phyloP scores from a whole-genome alignment of 2,888 invertebrate species.

The Polymixis flavicincta region DNA sequence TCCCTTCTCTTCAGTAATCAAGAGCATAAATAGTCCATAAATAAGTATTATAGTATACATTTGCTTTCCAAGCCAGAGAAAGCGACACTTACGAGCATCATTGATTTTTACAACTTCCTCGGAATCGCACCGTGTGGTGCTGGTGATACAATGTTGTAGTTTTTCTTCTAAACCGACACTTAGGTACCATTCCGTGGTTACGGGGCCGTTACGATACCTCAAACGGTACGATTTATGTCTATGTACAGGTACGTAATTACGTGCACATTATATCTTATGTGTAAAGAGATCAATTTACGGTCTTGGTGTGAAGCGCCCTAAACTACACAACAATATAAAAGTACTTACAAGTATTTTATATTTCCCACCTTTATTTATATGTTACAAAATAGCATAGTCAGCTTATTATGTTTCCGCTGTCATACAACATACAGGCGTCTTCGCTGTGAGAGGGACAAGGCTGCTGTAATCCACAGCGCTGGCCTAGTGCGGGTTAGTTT shows the following conservation, averaged over 20 bases:
- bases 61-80: conserved; percentile 19
- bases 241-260: not conserved
- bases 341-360: not conserved
- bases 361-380: not conserved
- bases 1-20: not conserved
- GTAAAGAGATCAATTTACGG: not conserved
- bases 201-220: conserved; percentile 3
- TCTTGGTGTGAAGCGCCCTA: not conserved
- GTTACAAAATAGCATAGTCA: not conserved
- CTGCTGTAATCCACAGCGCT: not conserved
- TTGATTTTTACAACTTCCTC: conserved; percentile 60
- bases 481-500: not conserved
- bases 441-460: not conserved
- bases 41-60: conserved; percentile 13
- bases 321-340: not conserved
- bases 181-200: conserved; percentile 11
- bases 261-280: not conserved
- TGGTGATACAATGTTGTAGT: conserved; percentile 12
- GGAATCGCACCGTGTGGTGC: conserved; percentile 4
- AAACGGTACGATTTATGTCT: not conserved
- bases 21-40: conserved; percentile 13
- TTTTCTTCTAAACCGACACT: conserved; percentile 5
- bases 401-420: not conserved
- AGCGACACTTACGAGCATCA: conserved; percentile 44
- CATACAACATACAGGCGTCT: not conserved